phyloP scores from a whole-genome alignment of 2,888 invertebrate genomes.

The Mycalesis mineus region DNA sequence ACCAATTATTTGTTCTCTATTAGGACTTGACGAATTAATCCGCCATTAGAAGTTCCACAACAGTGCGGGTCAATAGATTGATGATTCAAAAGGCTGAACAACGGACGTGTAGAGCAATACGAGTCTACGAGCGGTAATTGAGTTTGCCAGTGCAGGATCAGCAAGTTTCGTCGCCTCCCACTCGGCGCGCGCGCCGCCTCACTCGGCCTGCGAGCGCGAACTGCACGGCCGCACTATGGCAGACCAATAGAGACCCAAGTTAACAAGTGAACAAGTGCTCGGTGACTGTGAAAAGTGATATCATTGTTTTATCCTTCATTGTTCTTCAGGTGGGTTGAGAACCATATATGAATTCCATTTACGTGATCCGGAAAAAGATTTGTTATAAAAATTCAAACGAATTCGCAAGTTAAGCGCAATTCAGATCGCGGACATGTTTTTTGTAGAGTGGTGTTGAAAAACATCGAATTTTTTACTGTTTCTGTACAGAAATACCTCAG shows the following conservation, averaged over 20 bases:
- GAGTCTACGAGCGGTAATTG: constrained; percentile 35
- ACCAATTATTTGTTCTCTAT: neutral
- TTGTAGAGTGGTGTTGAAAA: neutral
- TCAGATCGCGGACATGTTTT: constrained; percentile 16
- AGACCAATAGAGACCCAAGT: constrained; percentile 40
- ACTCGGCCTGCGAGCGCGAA: constrained; percentile 53
- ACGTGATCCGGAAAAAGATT: neutral
- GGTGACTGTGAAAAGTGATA: constrained; percentile 44
- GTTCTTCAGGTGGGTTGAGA: constrained; percentile 51
- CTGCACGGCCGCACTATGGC: constrained; percentile 49
- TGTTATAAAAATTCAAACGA: neutral
- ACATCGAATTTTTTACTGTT: neutral
- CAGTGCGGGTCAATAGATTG: constrained; percentile 14
- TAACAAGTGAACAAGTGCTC: constrained; percentile 50
- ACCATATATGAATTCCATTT: neutral
- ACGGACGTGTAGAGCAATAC: constrained; percentile 18
- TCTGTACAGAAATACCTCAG: neutral
- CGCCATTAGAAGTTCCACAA: constrained; percentile 13
- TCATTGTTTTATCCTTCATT: constrained; percentile 19
- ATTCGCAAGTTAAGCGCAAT: constrained; percentile 15
- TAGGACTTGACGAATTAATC: constrained; percentile 8
- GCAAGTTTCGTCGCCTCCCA: constrained; percentile 42
- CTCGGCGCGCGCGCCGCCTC: constrained; percentile 60
- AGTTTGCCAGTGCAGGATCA: constrained; percentile 52
- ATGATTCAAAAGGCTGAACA: constrained; percentile 18